These are phyloP conservation scores for Calliphora vicina DNA, from an alignment of 1,140 invertebrate species.

Conservation along the genomic window DNA sequence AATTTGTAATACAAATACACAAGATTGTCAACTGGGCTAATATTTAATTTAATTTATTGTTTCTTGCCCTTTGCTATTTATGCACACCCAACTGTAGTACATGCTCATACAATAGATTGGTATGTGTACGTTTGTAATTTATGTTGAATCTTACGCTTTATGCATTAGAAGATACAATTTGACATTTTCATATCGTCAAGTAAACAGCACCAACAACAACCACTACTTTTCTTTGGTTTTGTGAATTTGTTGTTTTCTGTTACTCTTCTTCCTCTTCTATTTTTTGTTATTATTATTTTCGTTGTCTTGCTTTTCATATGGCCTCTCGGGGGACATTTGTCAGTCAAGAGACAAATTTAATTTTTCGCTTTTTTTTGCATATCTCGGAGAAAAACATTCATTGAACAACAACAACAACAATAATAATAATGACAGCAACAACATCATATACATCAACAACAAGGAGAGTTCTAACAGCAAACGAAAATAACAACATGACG, in stretches of 20 bases:
- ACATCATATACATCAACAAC: not conserved
- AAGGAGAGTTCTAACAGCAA: not conserved
- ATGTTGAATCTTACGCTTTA: slow-evolving; percentile 28
- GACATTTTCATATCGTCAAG: slow-evolving; percentile 62
- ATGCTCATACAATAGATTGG: no score
- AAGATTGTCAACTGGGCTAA: no score
- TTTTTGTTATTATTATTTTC: slow-evolving; percentile 4
- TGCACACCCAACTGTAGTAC: no score
- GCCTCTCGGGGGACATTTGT: slow-evolving; percentile 62
- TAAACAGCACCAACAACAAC: slow-evolving; percentile 35
- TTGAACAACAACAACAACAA: slow-evolving; percentile 27
- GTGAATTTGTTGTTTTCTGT: no score
- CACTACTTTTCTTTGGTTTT: not conserved
- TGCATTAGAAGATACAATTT: slow-evolving; percentile 48
- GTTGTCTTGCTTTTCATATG: slow-evolving; percentile 52
- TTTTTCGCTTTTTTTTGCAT: slow-evolving; percentile 47
- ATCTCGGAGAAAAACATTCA: not conserved
- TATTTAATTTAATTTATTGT: no score
- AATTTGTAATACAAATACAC: no score
- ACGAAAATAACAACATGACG: no score
- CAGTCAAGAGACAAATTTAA: slow-evolving; percentile 63
- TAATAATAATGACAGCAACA: slow-evolving; percentile 23
- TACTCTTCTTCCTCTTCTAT: not conserved
- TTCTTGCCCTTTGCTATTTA: no score
- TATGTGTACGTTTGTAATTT: not conserved